Evolutionary conservation across 2,113 vertebrate species (phyloP), one percentile per base, ranked within the genome.

Genomic region (Nipponia nippon): DNA sequence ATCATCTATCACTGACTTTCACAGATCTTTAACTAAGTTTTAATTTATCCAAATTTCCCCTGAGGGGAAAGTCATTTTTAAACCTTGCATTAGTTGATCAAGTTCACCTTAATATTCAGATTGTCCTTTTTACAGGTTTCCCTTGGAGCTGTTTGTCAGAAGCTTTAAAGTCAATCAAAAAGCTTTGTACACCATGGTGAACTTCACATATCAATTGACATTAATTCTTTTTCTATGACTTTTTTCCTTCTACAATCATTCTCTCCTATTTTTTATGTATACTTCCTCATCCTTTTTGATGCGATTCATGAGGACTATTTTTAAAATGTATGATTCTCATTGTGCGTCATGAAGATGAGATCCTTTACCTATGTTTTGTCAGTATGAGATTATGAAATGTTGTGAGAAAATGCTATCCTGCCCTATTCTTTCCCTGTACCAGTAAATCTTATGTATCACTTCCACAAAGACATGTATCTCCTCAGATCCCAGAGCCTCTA

Each of bases 11-110:
- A 94, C 69, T 90, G 42, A 82, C 76, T 95, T 96, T 91, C 52
- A 97, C 71, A 87, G 82, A 90, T 83, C 56, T 95, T 92, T 97
- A 94, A 38, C n/a, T 85, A 83, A 79, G 16, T 40, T 90, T 44
- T 46, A 92, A 38, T 87, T 95, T 97, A 87, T 46, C 55, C 38
- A 91, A 92, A 93, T 85, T 96, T 91, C 62, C 91, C 69, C 38
- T 93, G 71, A 83, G 18, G 36, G 75, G 7, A 49, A 69, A 92
- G 73, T 93, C 0, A 59, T 93, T 83, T 95, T 91, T 62, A 88
- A 79, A 73, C 17, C 27, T 71, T 93, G 14, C 17, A 38, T 77
- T 56, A 94, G 47, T 77, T 10, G 13, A 67, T 95, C 65, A 95
- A 81, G 7, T 95, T 92, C 47, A 82, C 46, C n/a, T 89, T 91